Percentiles rank a stretch among this genome's conserved stretches.
These are phyloP conservation scores for Hirudinaria manillensis DNA, from an alignment of 2,888 invertebrate species.

Conservation along the genomic window DNA sequence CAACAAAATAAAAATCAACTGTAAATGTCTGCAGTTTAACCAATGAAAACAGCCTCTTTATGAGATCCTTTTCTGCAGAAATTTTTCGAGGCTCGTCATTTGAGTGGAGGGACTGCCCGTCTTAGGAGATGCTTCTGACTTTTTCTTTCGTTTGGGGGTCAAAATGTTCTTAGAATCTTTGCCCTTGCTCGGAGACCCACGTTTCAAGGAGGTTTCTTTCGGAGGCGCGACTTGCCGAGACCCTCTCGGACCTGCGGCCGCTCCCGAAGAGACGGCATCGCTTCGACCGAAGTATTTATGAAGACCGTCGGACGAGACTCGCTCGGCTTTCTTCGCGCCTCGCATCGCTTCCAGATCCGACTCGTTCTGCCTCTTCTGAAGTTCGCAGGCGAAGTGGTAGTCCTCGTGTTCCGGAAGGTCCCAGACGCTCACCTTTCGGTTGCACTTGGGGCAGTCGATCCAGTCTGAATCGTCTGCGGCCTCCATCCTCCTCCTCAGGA, in stretches of 20 bases:
- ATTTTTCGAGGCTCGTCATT: not conserved
- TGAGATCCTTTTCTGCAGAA: not conserved
- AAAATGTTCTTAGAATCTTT: not conserved
- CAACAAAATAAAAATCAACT: no score
- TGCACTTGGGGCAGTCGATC: constrained; percentile 67
- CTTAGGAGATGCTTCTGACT: not conserved
- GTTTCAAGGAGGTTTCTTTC: not conserved
- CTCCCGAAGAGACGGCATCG: not conserved
- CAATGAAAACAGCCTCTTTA: not conserved
- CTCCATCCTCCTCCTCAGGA: constrained; percentile 5
- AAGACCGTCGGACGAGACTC: not conserved
- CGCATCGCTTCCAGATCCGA: not conserved
- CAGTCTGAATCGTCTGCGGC: constrained; percentile 27
- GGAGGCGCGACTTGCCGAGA: not conserved
- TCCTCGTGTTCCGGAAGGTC: constrained; percentile 72
- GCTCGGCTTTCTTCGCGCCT: not conserved
- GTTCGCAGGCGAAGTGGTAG: constrained; percentile 74
- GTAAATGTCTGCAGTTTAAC: no score
- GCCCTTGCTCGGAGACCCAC: not conserved
- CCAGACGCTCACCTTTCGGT: constrained; percentile 60
- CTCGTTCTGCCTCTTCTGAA: constrained; percentile 58
- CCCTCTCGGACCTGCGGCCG: not conserved
- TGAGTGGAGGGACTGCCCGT: not conserved
- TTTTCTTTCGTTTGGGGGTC: not conserved
- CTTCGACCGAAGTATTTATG: not conserved